Evolutionary conservation across 2,888 invertebrate genomes (phyloP).

Genomic region (Euplagia quadripunctaria): DNA sequence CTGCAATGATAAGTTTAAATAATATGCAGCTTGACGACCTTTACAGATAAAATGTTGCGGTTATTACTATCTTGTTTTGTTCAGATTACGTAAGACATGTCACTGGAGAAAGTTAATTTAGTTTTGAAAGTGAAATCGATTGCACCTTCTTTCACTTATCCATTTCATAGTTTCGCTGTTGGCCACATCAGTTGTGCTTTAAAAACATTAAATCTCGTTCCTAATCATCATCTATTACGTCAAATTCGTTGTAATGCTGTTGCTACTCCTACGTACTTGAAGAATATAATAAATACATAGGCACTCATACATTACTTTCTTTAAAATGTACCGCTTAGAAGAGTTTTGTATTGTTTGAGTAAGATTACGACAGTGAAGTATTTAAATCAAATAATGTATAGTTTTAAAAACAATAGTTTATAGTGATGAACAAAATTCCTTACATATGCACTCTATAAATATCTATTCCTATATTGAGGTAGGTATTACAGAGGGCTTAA

Average conservation of each 20-base stretch:
- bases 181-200: slow-evolving; percentile 60
- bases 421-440: slow-evolving; percentile 5
- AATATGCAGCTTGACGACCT: slow-evolving; percentile 70
- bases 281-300: neutral
- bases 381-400: neutral
- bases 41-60: slow-evolving; percentile 79
- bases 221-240: neutral
- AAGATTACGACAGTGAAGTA: neutral
- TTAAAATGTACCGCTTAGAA: neutral
- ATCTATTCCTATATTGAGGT: slow-evolving; percentile 53
- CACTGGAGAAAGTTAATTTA: slow-evolving; percentile 87
- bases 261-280: neutral
- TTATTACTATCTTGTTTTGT: slow-evolving; percentile 83
- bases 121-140: slow-evolving; percentile 88
- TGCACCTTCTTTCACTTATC: slow-evolving; percentile 86
- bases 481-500: slow-evolving; percentile 73
- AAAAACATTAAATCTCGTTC: slow-evolving; percentile 20
- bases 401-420: neutral
- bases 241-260: neutral
- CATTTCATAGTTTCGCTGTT: slow-evolving; percentile 78
- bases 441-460: slow-evolving; percentile 22
- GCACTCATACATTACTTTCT: neutral
- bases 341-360: neutral
- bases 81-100: slow-evolving; percentile 85
- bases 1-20: slow-evolving; percentile 48